These are phyloP conservation scores for Rafetus swinhoei DNA, from an alignment of 2,113 vertebrate genomes.

Conservation along the genomic window DNA sequence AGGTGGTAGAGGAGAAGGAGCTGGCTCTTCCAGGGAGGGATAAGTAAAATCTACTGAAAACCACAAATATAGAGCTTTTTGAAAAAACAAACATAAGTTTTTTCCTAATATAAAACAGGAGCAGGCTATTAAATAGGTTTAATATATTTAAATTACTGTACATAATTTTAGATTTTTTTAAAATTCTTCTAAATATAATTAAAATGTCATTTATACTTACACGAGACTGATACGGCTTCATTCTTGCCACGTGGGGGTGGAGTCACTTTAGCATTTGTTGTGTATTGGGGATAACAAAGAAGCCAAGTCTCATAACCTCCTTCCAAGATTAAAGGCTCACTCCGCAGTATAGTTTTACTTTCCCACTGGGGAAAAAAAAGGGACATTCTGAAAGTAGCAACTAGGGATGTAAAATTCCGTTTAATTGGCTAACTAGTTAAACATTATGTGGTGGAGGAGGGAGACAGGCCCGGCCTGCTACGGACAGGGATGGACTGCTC, in stretches of 20 bases:
- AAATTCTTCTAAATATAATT: background rate
- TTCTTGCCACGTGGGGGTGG: conserved; percentile 81
- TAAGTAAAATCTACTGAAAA: conserved; percentile 94
- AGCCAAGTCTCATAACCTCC: conserved; percentile 99
- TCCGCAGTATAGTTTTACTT: conserved; percentile 89
- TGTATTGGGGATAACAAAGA: conserved; percentile 95
- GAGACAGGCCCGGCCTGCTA: no score
- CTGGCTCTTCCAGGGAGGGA: conserved; percentile 92
- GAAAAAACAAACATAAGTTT: background rate
- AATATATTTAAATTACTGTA: background rate
- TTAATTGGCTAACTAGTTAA: no score
- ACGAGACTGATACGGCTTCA: conserved; percentile 84
- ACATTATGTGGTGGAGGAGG: no score
- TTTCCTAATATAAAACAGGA: background rate
- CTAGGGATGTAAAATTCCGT: no score
- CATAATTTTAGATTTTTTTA: background rate
- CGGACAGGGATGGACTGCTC: no score
- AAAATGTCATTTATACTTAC: conserved; percentile 82
- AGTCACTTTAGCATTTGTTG: conserved; percentile 92
- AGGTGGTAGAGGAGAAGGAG: conserved; percentile 69
- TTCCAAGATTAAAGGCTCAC: conserved; percentile 93
- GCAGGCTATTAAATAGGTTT: background rate
- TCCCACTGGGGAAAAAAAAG: conserved; percentile 88
- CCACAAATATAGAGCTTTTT: background rate
- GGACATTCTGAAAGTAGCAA: background rate